Percentiles rank a stretch among this genome's conserved stretches.
Conservation (phyloP, 2,888 invertebrate genomes). For the Campoletis raptor region DNA sequence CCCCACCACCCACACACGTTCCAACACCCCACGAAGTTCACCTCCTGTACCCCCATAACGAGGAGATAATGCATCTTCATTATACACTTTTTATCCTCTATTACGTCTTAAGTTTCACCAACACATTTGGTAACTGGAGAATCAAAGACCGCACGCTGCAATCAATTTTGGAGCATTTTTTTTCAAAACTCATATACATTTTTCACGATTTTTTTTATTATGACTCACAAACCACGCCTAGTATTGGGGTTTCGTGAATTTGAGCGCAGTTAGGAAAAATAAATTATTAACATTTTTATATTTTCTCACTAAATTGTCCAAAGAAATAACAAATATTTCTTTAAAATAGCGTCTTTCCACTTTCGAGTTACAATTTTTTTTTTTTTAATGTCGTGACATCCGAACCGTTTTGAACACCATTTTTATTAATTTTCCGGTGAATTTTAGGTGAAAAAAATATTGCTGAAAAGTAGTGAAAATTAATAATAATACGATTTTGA, state of each 20-base stretch:
- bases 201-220: not conserved
- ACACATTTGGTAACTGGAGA: not conserved
- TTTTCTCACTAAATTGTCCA: no score
- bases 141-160: not conserved
- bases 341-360: no score
- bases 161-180: not conserved
- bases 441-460: no score
- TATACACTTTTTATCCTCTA: conserved; percentile 53
- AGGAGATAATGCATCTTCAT: conserved; percentile 65
- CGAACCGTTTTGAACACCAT: no score
- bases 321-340: no score
- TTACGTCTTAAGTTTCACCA: conserved; percentile 38
- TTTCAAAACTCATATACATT: not conserved
- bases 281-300: no score
- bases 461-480: not conserved
- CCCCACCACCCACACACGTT: conserved; percentile 25
- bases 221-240: no score
- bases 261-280: no score
- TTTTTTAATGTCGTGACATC: no score
- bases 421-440: no score
- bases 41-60: conserved; percentile 40
- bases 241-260: no score
- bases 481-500: not conserved
- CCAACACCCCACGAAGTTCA: conserved; percentile 39
- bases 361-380: no score